Evolutionary conservation across 2,888 invertebrate species (phyloP).

Genomic region (Trachelus iudaicus): DNA sequence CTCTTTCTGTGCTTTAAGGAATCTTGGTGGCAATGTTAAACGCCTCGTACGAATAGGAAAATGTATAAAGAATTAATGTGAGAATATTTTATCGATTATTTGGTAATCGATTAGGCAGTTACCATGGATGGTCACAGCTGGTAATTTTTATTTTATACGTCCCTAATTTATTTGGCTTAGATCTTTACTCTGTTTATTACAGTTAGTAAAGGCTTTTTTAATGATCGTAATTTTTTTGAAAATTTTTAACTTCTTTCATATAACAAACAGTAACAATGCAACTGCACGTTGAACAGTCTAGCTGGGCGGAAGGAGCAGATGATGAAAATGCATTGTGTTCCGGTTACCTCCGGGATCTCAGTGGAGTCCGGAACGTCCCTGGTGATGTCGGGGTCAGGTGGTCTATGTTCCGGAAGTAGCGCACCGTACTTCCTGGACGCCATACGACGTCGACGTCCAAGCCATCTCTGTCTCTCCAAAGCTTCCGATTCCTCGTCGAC

Average conservation of each 20-base stretch:
- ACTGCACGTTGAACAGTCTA: background rate
- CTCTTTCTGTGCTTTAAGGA: too few relatives aligned
- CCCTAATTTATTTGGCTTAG: background rate
- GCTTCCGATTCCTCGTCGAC: conserved; percentile 82
- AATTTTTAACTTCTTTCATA: background rate
- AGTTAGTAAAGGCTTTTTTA: background rate
- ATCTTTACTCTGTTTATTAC: background rate
- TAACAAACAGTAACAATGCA: background rate
- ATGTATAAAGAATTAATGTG: too few relatives aligned
- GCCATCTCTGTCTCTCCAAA: conserved; percentile 80
- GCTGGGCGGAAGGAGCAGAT: background rate
- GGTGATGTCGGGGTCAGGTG: conserved; percentile 73
- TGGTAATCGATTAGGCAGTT: too few relatives aligned
- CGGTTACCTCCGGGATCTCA: conserved; percentile 61
- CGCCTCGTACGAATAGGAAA: too few relatives aligned
- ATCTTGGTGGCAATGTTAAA: too few relatives aligned
- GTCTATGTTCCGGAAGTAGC: conserved; percentile 71
- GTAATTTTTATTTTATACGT: too few relatives aligned
- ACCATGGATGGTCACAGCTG: too few relatives aligned
- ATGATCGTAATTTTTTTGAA: background rate
- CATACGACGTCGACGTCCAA: conserved; percentile 82
- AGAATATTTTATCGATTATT: too few relatives aligned
- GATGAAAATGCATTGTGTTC: conserved; percentile 59
- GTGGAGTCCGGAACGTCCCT: conserved; percentile 62
- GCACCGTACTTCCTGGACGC: conserved; percentile 78